Percentiles rank a stretch among this genome's conserved stretches.
Evolutionary conservation across 2,797 vertebrate genomes (phyloP).

Genomic region (Melanogrammus aeglefinus): DNA sequence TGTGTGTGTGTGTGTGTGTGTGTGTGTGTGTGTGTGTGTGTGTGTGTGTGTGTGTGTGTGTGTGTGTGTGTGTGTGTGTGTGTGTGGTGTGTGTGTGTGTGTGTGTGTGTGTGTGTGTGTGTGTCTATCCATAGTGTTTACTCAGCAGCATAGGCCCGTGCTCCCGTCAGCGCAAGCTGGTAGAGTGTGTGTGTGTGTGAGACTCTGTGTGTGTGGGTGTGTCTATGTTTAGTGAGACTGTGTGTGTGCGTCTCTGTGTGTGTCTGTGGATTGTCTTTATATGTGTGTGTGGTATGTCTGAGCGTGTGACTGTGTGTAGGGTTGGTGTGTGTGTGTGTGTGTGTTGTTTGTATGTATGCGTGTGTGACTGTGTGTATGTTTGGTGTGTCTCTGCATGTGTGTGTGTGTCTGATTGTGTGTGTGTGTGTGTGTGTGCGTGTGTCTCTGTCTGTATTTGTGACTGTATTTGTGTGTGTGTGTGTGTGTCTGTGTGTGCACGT

Average conservation of each 20-base stretch:
- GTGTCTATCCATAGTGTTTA: not conserved
- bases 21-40: not conserved
- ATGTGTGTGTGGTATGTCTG: too few relatives aligned
- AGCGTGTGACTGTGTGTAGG: too few relatives aligned
- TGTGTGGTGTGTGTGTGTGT: too few relatives aligned
- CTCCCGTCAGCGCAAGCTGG: not conserved
- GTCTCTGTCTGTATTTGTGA: too few relatives aligned
- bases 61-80: not conserved
- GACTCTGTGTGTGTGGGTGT: not conserved
- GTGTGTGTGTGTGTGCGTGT: not conserved
- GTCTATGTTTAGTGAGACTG: too few relatives aligned
- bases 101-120: not conserved
- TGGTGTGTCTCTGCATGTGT: too few relatives aligned
- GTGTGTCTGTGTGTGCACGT: too few relatives aligned
- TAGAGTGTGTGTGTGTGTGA: not conserved
- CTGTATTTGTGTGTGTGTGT: too few relatives aligned
- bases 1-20: not conserved
- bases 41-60: not conserved
- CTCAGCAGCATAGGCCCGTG: not conserved
- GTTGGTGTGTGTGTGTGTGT: not conserved
- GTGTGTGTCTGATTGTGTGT: too few relatives aligned
- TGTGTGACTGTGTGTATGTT: too few relatives aligned
- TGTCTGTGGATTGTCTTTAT: too few relatives aligned
- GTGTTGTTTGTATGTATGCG: too few relatives aligned
- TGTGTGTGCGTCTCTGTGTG: not conserved